A percentile compares a stretch with the other conserved stretches of the same genome.
These are phyloP conservation scores for Bombus pyrosoma DNA, from an alignment of 1,140 invertebrate species.

Conservation along the genomic window DNA sequence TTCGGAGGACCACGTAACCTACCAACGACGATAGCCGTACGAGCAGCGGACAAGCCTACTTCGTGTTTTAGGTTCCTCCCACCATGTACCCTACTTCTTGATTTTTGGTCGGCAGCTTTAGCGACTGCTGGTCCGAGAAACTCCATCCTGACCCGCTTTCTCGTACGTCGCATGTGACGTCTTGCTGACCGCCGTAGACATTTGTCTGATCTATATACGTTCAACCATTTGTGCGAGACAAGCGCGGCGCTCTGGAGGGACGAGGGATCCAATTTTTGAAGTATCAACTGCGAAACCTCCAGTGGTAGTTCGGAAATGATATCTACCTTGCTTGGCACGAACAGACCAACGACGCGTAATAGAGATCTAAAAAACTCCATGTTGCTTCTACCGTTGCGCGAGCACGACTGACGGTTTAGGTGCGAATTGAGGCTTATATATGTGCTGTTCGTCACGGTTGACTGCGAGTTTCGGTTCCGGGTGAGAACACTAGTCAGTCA, in stretches of 20 bases:
- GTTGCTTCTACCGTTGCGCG: not conserved
- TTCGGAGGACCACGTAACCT: too few species aligned
- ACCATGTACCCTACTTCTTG: too few species aligned
- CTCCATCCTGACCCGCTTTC: too few species aligned
- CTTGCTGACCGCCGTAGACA: not conserved
- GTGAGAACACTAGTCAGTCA: too few species aligned
- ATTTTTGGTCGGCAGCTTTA: too few species aligned
- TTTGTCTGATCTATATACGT: slow-evolving; percentile 22
- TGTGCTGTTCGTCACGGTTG: too few species aligned
- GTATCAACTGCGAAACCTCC: slow-evolving; percentile 42
- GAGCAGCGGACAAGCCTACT: too few species aligned
- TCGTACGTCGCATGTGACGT: not conserved
- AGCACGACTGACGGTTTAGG: not conserved
- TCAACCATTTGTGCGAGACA: slow-evolving; percentile 43
- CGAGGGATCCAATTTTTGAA: slow-evolving; percentile 17
- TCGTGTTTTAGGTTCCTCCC: too few species aligned
- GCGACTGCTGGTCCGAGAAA: too few species aligned
- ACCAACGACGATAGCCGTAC: too few species aligned
- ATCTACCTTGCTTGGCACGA: slow-evolving; percentile 6
- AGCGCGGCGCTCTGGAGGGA: not conserved
- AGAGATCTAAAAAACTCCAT: slow-evolving; percentile 12
- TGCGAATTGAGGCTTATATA: not conserved
- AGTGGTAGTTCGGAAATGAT: slow-evolving; percentile 40
- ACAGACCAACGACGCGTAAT: slow-evolving; percentile 1
- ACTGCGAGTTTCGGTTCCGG: too few species aligned